A percentile compares a stretch with the other conserved stretches of the same genome.
Evolutionary conservation across 2,797 vertebrate species (phyloP).

Genomic region (Tenualosa ilisha): DNA sequence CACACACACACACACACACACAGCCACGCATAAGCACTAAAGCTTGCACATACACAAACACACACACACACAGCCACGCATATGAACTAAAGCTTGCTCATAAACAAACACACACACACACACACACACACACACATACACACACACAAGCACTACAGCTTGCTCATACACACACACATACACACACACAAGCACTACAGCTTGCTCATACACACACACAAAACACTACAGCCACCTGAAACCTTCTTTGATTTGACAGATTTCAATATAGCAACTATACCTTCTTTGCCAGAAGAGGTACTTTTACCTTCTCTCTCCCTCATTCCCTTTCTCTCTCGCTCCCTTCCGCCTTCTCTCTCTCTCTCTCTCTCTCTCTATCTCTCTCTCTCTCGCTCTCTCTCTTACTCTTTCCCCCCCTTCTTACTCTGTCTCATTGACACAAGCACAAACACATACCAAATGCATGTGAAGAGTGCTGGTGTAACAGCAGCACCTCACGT

Average conservation of each 20-base stretch:
- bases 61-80: neutral
- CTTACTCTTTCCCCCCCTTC: neutral
- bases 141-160: neutral
- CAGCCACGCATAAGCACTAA: neutral
- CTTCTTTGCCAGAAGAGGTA: neutral
- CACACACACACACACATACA: too few relatives aligned
- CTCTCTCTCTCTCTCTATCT: neutral
- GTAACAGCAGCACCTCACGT: neutral
- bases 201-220: neutral
- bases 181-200: neutral
- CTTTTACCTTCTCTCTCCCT: neutral
- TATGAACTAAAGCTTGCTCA: too few relatives aligned
- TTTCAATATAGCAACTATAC: conserved; percentile 41
- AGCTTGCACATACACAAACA: conserved; percentile 13
- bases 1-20: neutral
- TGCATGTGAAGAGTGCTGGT: neutral
- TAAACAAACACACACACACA: conserved; percentile 6
- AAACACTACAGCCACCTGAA: conserved; percentile 37
- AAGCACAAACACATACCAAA: conserved; percentile 33
- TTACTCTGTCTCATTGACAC: conserved; percentile 16
- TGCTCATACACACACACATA: neutral
- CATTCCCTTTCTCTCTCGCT: neutral
- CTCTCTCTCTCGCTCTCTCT: neutral
- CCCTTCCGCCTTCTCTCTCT: neutral
- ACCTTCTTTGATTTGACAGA: conserved; percentile 55